These are phyloP conservation scores for Drosophila mimica DNA, from an alignment of 2,888 invertebrate genomes.

Conservation along the genomic window DNA sequence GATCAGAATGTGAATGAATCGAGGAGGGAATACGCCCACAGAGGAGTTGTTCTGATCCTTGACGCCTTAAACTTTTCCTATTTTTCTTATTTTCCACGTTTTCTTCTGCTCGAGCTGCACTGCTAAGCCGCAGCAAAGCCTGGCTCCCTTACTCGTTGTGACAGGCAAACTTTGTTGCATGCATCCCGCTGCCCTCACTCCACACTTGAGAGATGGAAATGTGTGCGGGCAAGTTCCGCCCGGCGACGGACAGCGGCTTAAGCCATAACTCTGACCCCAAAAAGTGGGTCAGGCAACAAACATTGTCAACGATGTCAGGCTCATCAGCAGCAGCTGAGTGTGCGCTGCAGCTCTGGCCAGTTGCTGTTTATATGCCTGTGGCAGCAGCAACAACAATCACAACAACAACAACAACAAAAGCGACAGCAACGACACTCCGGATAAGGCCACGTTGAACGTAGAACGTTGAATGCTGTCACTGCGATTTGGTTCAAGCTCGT, in stretches of 20 bases:
- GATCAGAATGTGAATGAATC: conserved; percentile 34
- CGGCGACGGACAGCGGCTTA: conserved; percentile 13
- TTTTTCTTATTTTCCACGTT: background rate
- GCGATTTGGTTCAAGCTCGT: conserved; percentile 39
- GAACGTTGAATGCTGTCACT: conserved; percentile 56
- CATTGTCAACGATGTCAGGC: conserved; percentile 55
- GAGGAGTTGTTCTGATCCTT: background rate
- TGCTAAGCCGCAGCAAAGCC: background rate
- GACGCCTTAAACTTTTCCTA: background rate
- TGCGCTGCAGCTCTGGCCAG: conserved; percentile 11
- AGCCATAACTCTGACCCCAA: conserved; percentile 35
- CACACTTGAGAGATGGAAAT: conserved; percentile 18
- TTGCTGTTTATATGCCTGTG: conserved; percentile 32
- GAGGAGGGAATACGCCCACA: background rate
- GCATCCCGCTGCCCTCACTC: background rate
- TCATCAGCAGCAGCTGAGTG: conserved; percentile 24
- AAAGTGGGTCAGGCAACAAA: conserved; percentile 53
- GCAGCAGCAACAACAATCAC: conserved; percentile 7
- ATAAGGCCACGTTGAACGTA: conserved; percentile 51
- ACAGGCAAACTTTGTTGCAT: conserved; percentile 15
- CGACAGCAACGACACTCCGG: conserved; percentile 40
- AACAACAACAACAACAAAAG: conserved; percentile 7
- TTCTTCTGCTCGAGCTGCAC: background rate
- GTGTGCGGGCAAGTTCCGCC: conserved; percentile 31
- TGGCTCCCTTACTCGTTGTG: background rate